Evolutionary conservation across 1,140 invertebrate species (phyloP).

Genomic region (Platyura marginata): DNA sequence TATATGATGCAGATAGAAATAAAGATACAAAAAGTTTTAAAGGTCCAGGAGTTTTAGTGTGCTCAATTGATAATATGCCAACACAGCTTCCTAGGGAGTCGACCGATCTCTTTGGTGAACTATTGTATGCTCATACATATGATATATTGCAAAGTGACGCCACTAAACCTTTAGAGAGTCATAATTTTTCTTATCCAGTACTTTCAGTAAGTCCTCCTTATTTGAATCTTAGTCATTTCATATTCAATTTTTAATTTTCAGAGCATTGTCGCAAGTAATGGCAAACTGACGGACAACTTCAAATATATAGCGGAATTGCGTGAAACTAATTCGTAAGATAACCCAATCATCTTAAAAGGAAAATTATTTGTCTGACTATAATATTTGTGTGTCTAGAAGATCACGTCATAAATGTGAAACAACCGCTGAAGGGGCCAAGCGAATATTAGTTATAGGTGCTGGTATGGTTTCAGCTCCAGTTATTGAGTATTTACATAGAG

Average conservation of each 20-base stretch:
- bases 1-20: slow-evolving; percentile 96
- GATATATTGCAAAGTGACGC: slow-evolving; percentile 89
- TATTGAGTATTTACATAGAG: slow-evolving; percentile 81
- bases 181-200: slow-evolving; percentile 58
- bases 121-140: slow-evolving; percentile 71
- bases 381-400: slow-evolving; percentile 14
- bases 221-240: background rate
- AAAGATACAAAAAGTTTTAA: slow-evolving; percentile 93
- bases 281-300: slow-evolving; percentile 75
- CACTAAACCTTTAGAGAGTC: slow-evolving; percentile 58
- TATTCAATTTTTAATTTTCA: slow-evolving; percentile 22
- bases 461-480: slow-evolving; percentile 86
- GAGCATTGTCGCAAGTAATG: slow-evolving; percentile 94
- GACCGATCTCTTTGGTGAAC: slow-evolving; percentile 93
- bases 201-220: slow-evolving; percentile 46
- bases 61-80: slow-evolving; percentile 99
- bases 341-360: background rate
- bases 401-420: slow-evolving; percentile 35
- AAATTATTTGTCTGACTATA: background rate
- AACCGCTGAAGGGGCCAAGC: slow-evolving; percentile 27
- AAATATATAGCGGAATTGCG: slow-evolving; percentile 90
- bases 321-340: slow-evolving; percentile 27
- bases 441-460: slow-evolving; percentile 81
- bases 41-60: slow-evolving; percentile 85
- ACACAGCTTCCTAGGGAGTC: slow-evolving; percentile 94